Base-by-base conservation (phyloP, 2,888 invertebrate species). In the Drosophila borealis region DNA sequence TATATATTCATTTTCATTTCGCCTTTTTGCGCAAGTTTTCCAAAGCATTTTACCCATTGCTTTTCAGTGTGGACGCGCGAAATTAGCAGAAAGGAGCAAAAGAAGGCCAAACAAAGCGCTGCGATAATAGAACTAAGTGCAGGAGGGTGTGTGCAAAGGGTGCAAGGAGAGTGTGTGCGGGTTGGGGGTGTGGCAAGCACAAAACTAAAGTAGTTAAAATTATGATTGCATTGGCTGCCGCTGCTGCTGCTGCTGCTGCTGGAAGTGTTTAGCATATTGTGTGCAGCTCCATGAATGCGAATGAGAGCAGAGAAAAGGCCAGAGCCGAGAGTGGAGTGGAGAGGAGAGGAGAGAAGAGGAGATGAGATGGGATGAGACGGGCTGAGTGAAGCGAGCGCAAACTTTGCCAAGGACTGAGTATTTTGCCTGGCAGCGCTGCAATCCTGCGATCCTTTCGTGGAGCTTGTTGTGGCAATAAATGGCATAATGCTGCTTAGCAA, bases 191-290 rank as follows among this genome's bases (percentile, higher is more conserved):
- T 14, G 49, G 48, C 42, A 44, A 74, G 78, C 75, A 75, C 70
- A 75, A 87, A 87, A 81, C 75, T 82, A 88, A 88, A 81, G 88
- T 85, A 84, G 87, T 82, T 82, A 87, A 83, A 87, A 83, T 87
- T 83, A 87, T 83, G 83, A 83, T 87, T 83, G 85, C 88, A 88
- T 84, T 87, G 88, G 79, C 68, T 72, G 67, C 68, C 70, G 67
- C 62, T 46, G 42, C n/a, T 19, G 44, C 13, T 11, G 19, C 21
- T 13, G 33, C 41, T 21, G 60, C 25, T 42, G 33, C 19, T 9
- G 21, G 11, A 19, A 25, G 80, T 77, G 82, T 76, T 83, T 87
- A 83, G 78, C 83, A 83, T 83, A 83, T 88, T 83, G 83, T 82
- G 70, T 54, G 67, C 64, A 50, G 62, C 57, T 48, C 64, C 72